These are phyloP conservation scores for Nipponacmea schrenckii DNA, from an alignment of 2,888 invertebrate species.

Conservation along the genomic window DNA sequence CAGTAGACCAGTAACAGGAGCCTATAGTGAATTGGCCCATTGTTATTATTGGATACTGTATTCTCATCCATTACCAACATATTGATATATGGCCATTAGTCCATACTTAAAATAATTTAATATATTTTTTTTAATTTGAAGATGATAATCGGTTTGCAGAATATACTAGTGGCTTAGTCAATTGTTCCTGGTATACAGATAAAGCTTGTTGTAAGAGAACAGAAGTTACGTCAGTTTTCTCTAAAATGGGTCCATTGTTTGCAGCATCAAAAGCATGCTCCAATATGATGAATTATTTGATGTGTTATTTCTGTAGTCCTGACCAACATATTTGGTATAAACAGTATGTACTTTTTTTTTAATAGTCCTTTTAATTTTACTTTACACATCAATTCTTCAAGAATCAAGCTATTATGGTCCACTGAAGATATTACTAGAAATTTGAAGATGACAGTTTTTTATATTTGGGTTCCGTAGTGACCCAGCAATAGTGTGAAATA, in stretches of 20 bases:
- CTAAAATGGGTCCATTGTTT: constrained; percentile 63
- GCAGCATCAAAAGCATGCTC: constrained; percentile 59
- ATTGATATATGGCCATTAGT: too few species aligned
- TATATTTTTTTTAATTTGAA: too few species aligned
- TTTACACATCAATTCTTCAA: neutral
- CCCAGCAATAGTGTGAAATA: too few species aligned
- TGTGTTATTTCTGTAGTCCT: constrained; percentile 69
- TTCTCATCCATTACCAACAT: too few species aligned
- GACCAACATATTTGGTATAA: constrained; percentile 65
- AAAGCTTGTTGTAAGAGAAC: constrained; percentile 67
- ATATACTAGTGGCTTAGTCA: constrained; percentile 61
- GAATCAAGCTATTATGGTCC: too few species aligned
- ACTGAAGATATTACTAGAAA: neutral
- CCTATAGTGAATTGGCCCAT: too few species aligned
- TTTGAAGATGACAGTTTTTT: neutral
- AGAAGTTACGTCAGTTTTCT: constrained; percentile 67
- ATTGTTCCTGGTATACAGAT: constrained; percentile 67
- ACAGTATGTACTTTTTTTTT: constrained; percentile 17
- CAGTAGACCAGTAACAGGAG: too few species aligned
- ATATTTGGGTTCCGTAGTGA: too few species aligned
- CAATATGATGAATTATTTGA: constrained; percentile 66
- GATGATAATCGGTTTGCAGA: constrained; percentile 53
- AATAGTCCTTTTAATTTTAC: neutral
- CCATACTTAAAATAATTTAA: too few species aligned
- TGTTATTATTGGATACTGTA: too few species aligned